Base-by-base conservation (phyloP, 2,797 vertebrate genomes). In the Arnoldichthys spilopterus region DNA sequence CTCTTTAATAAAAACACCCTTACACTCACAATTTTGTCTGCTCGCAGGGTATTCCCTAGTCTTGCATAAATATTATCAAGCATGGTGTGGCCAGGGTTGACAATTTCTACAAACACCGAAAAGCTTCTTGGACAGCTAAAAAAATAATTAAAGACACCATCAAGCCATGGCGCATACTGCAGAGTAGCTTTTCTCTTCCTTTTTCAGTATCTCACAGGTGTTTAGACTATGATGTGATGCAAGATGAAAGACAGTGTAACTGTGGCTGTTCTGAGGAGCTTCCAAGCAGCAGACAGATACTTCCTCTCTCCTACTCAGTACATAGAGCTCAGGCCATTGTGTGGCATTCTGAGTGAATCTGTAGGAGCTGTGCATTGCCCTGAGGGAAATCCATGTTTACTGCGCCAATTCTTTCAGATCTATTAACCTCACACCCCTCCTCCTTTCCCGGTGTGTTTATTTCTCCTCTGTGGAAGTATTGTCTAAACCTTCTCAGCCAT, bases 401-500 rank as follows among this genome's bases (percentile, higher is more conserved):
- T 40, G 18, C 40, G 7, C 66, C 76, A 59, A 43, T 34, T 72
- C 56, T 84, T 34, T 66, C 63, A 62, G 28, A 76, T 79, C 24
- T 73, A 64, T 34, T 26, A 22, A 3, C 3, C 72, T 69, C 22
- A 30, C 61, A 53, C 51, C 58, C 62, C 45, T 51, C 43, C 72
- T 61, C 49, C 64, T 37, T 11, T 40, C 22, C 45, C n/a, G 20
- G 32, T 61, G 45, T 32, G 54, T 82, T 73, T 66, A 78, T 78
- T 80, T 63, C 53, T 78, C 61, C 72, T 78, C 28, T 64, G 34
- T 66, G 37, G 22, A 72, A 64, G 47, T 72, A 72, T 74, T 56
- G 70, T 82, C 83, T 85, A 81, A 88, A 85, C 78, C 76, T 32
- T 32, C n/a, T 78, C 56, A 79, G 77, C 82, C 73, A 62, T 43